phyloP scores from a whole-genome alignment of 2,797 vertebrate genomes.

The Sparus aurata region DNA sequence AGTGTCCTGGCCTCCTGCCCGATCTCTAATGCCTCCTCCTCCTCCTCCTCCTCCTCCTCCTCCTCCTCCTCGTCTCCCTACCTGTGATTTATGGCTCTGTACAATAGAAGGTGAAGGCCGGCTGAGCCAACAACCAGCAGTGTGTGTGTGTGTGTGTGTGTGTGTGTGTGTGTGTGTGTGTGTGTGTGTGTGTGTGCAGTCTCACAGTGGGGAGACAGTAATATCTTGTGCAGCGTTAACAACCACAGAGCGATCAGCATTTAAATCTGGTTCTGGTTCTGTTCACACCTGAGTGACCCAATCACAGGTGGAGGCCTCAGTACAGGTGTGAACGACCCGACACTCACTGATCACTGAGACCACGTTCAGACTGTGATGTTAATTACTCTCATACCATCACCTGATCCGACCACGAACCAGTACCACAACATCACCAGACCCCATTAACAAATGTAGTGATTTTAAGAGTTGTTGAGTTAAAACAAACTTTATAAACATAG shows the following conservation, averaged over 20 bases:
- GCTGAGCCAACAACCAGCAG: constrained; percentile 4
- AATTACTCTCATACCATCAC: too few relatives aligned
- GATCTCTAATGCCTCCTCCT: constrained; percentile 18
- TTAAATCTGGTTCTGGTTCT: background rate
- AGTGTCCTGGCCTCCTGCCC: constrained; percentile 37
- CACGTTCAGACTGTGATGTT: too few relatives aligned
- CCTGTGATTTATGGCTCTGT: constrained; percentile 57
- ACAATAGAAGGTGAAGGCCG: constrained; percentile 54
- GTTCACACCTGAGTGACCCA: too few relatives aligned
- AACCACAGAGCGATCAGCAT: background rate
- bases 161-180: constrained; percentile 19
- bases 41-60: constrained; percentile 14
- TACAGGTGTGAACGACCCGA: too few relatives aligned
- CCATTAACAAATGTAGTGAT: too few relatives aligned
- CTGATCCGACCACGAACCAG: too few relatives aligned
- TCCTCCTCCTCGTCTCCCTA: constrained; percentile 46
- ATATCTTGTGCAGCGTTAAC: background rate
- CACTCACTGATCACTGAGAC: too few relatives aligned
- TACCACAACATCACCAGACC: too few relatives aligned
- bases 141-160: constrained; percentile 26
- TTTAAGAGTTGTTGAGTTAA: too few relatives aligned
- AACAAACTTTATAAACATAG: too few relatives aligned
- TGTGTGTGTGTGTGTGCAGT: background rate
- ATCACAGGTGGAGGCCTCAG: too few relatives aligned
- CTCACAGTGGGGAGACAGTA: background rate